phyloP scores from a whole-genome alignment of 1,140 invertebrate species.

The Drosophila lacertosa region DNA sequence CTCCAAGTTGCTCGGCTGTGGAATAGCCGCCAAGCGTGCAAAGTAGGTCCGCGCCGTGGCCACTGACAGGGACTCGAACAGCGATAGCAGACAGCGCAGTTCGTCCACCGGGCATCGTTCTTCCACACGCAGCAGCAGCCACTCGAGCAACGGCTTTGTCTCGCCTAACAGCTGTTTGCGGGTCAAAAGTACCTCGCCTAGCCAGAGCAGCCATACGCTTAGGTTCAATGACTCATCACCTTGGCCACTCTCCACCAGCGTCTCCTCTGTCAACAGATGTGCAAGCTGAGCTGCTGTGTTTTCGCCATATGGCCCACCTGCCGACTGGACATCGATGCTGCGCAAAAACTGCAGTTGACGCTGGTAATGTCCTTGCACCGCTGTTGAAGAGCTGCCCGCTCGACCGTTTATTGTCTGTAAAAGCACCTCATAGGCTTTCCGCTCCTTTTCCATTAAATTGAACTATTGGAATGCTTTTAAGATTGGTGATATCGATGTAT shows the following conservation, averaged over 20 bases:
- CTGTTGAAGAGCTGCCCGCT: neutral
- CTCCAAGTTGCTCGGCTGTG: constrained; percentile 12
- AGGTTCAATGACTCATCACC: constrained; percentile 17
- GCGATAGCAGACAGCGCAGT: constrained; percentile 30
- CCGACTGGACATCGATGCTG: constrained; percentile 23
- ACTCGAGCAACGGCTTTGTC: constrained; percentile 32
- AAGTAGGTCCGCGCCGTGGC: constrained; percentile 1
- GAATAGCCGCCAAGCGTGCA: constrained; percentile 22
- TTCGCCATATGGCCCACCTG: constrained; percentile 14
- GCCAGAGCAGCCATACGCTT: constrained; percentile 49
- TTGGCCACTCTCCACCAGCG: neutral
- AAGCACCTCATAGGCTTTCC: constrained; percentile 42
- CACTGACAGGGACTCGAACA: constrained; percentile 39
- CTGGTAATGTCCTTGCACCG: constrained; percentile 15
- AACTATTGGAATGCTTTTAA: neutral
- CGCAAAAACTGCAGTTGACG: constrained; percentile 42
- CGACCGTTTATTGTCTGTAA: constrained; percentile 24
- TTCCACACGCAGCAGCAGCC: constrained; percentile 22
- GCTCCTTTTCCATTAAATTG: constrained; percentile 57
- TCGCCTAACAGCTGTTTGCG: constrained; percentile 26
- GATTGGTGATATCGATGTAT: constrained; percentile 10
- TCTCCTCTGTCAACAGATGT: constrained; percentile 42
- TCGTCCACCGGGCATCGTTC: neutral
- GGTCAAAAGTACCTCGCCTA: constrained; percentile 45
- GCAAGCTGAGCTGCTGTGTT: constrained; percentile 32